Percentiles rank a stretch among this genome's conserved stretches.
Evolutionary conservation across 2,797 vertebrate species (phyloP).

Genomic region (Rhinogobio ventralis): DNA sequence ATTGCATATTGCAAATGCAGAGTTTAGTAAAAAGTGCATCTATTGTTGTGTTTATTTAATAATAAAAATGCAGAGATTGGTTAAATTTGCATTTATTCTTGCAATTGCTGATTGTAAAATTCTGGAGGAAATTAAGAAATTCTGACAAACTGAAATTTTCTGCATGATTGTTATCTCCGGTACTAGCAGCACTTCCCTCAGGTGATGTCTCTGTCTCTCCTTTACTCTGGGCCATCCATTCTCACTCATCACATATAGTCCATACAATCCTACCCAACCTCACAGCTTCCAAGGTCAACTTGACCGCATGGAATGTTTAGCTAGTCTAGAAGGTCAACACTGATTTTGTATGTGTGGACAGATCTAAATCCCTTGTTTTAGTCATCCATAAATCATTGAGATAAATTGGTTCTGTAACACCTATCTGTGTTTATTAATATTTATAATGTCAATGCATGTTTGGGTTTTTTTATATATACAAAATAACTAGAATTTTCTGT

Average conservation of each 20-base stretch:
- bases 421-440: background rate
- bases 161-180: slow-evolving; percentile 16
- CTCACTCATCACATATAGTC: background rate
- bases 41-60: background rate
- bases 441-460: background rate
- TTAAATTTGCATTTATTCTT: no score
- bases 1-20: background rate
- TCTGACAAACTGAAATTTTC: slow-evolving; percentile 75
- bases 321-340: slow-evolving; percentile 23
- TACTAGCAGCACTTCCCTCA: background rate
- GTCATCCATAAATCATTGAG: slow-evolving; percentile 6
- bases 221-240: background rate
- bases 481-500: background rate
- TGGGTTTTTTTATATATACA: background rate
- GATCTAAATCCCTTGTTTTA: background rate
- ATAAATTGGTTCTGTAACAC: background rate
- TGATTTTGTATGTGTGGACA: slow-evolving; percentile 13
- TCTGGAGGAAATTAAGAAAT: background rate
- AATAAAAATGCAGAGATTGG: background rate
- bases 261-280: slow-evolving; percentile 7
- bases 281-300: slow-evolving; percentile 16
- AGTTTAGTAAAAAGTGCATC: background rate
- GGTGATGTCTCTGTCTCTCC: background rate
- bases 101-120: background rate
- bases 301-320: slow-evolving; percentile 29